Base-by-base conservation (phyloP, 2,797 vertebrate species). In the Galagoides demidoff region DNA sequence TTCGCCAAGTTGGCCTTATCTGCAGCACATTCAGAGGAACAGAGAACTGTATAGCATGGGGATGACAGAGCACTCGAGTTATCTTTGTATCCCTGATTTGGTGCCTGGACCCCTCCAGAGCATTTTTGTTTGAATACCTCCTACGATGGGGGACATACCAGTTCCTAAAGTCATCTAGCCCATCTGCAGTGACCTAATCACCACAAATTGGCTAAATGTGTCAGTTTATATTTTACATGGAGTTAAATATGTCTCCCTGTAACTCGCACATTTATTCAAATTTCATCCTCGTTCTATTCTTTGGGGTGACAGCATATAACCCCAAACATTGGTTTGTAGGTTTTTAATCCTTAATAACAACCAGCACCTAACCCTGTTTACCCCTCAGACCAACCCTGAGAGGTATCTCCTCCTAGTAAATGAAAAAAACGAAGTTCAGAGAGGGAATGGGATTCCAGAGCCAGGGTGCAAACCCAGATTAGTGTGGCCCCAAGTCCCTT, bases 1-100 rank as follows among this genome's bases (percentile, higher is more conserved):
- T 99, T 99, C 85, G 97, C 86, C 78, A 99, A 98, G 98, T 98
- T 99, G 5, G 99, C 98, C 92, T 99, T 99, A 98, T 99, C 99
- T 99, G 98, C 59, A 97, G 61, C 16, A 29, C 73, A 95, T 89
- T 81, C 22, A 86, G 31, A 96, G 61, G 84, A 95, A 89, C 55
- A 96, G 82, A 90, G 9, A 92, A 7, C 68, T 34, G 45, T 25
- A 49, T 43, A 71, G 14, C 57, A 14, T 1, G 4, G 45, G 43
- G 83, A 55, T 74, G 39, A 87, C 11, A 70, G 76, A 76, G 22
- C 29, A 45, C 34, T 39, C 1, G 1, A 23, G n/a, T 82, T 76
- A 89, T 55, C 45, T 52, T 37, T 57, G 59, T n/a, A 55, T 14
- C 64, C 17, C 63, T 88, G 45, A 77, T 37, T 43, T 89, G 45